phyloP scores from a whole-genome alignment of 2,888 invertebrate species.

The Bibio marci region DNA sequence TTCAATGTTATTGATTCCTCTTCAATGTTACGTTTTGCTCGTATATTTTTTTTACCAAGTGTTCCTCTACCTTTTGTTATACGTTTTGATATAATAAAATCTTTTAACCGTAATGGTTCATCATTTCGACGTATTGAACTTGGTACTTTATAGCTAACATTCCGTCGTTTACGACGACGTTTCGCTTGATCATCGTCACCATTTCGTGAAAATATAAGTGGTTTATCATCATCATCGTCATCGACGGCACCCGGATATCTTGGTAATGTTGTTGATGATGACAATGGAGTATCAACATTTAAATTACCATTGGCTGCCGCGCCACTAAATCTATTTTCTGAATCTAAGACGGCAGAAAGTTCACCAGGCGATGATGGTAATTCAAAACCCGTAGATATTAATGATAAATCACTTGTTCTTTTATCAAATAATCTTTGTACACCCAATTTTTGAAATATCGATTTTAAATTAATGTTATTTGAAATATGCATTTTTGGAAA shows the following conservation, averaged over 20 bases:
- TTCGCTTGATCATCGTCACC: constrained; percentile 2
- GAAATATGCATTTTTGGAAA: constrained; percentile 57
- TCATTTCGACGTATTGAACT: constrained; percentile 9
- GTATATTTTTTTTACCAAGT: constrained; percentile 11
- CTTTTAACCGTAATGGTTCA: constrained; percentile 13
- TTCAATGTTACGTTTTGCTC: constrained; percentile 10
- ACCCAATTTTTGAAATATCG: constrained; percentile 38
- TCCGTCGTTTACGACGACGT: constrained; percentile 10
- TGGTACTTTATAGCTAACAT: constrained; percentile 14
- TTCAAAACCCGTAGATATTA: constrained; percentile 34
- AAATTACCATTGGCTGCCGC: neutral
- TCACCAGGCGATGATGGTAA: neutral
- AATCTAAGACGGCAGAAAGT: neutral
- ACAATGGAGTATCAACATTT: no score
- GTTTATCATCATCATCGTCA: neutral
- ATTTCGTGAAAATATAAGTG: constrained; percentile 8
- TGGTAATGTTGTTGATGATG: no score
- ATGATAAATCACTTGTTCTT: constrained; percentile 43
- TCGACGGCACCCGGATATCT: no score
- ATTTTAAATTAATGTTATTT: constrained; percentile 36
- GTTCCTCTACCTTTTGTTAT: constrained; percentile 18
- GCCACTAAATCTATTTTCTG: no score
- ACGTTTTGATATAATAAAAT: constrained; percentile 15
- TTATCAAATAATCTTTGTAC: constrained; percentile 44
- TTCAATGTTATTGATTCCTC: constrained; percentile 7